phyloP scores from a whole-genome alignment of 2,113 vertebrate species.

The Penelope pileata region DNA sequence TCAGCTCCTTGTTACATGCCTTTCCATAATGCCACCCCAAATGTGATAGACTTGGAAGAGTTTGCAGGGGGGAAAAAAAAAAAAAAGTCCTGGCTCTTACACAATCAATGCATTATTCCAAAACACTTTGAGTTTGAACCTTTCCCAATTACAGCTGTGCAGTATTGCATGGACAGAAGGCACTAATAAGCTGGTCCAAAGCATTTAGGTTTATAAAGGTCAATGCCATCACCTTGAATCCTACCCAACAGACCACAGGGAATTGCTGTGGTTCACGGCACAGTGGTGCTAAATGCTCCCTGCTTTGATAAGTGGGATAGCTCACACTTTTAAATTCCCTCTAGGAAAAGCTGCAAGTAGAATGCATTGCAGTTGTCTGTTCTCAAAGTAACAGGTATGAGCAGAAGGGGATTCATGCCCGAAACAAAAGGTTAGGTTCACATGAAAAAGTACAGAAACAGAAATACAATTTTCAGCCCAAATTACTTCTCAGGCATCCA shows the following conservation, averaged over 20 bases:
- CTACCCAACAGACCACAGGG: conserved; percentile 3
- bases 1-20: not conserved
- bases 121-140: not conserved
- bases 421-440: not conserved
- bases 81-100: not conserved
- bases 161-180: not conserved
- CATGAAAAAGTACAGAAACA: not conserved
- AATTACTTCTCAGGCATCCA: not conserved
- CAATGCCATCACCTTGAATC: conserved; percentile 44
- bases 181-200: not conserved
- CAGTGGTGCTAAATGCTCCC: conserved; percentile 15
- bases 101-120: not conserved
- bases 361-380: not conserved
- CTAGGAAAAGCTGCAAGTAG: conserved; percentile 38
- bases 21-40: not conserved
- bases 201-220: conserved; percentile 37
- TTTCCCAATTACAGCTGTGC: not conserved
- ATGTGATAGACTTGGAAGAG: not conserved
- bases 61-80: not conserved
- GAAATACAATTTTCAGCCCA: not conserved
- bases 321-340: not conserved
- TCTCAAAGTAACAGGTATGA: not conserved
- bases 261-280: not conserved
- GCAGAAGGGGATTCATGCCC: not conserved
- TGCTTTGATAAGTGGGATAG: conserved; percentile 33